Evolutionary conservation across 2,797 vertebrate genomes (phyloP).

Genomic region (Pseudomugil tenellus): DNA sequence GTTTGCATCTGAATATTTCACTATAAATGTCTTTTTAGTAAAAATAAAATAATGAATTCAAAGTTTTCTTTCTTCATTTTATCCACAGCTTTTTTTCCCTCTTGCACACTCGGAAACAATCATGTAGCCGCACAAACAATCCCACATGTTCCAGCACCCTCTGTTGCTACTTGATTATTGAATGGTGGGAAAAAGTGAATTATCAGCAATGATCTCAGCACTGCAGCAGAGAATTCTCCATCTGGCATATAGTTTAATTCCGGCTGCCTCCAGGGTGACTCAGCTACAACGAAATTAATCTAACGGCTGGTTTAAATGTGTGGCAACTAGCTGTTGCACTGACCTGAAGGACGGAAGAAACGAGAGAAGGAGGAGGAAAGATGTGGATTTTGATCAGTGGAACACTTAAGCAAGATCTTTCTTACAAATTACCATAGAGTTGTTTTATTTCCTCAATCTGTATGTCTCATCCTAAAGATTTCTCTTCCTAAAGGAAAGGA

Average conservation of each 20-base stretch:
- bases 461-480: constrained; percentile 42
- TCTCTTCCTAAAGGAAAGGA: constrained; percentile 43
- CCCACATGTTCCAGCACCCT: constrained; percentile 57
- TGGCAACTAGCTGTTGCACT: constrained; percentile 34
- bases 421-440: constrained; percentile 18
- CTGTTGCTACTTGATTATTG: constrained; percentile 46
- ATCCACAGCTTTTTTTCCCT: constrained; percentile 25
- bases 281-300: constrained; percentile 72
- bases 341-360: constrained; percentile 17
- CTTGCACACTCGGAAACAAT: constrained; percentile 62
- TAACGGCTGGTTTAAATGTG: constrained; percentile 69
- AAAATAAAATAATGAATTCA: not conserved
- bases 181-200: constrained; percentile 77
- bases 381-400: constrained; percentile 13
- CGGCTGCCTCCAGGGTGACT: constrained; percentile 62
- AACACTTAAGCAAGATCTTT: constrained; percentile 1
- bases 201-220: constrained; percentile 81
- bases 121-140: constrained; percentile 39
- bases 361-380: constrained; percentile 5
- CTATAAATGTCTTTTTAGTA: constrained; percentile 10
- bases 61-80: constrained; percentile 37
- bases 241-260: constrained; percentile 71
- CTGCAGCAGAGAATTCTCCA: constrained; percentile 59
- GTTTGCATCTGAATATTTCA: constrained; percentile 13
- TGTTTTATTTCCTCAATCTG: constrained; percentile 19